A percentile compares a stretch with the other conserved stretches of the same genome.
These are phyloP conservation scores for Gobio gobio DNA, from an alignment of 2,113 vertebrate genomes.

Conservation along the genomic window DNA sequence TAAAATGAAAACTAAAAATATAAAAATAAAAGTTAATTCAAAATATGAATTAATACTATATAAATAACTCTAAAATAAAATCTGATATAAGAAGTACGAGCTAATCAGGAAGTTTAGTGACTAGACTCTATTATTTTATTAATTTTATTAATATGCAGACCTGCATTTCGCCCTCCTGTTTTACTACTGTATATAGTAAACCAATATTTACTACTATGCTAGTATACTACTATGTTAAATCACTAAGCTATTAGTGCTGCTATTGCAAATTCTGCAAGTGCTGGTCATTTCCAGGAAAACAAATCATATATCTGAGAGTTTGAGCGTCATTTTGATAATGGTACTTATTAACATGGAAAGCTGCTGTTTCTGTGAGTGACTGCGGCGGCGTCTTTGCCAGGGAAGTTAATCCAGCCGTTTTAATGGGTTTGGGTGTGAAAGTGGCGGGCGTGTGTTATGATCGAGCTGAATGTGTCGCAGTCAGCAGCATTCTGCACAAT, in stretches of 20 bases:
- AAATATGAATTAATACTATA: not conserved
- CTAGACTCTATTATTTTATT: not conserved
- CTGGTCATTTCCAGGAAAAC: not conserved
- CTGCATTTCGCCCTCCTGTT: not conserved
- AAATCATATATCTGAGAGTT: not conserved
- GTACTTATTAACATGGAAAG: not conserved
- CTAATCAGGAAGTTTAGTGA: not conserved
- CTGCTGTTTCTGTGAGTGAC: not conserved
- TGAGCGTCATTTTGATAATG: not conserved
- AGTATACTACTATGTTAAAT: not conserved
- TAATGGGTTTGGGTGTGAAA: slow-evolving; percentile 7
- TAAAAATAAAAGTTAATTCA: not conserved
- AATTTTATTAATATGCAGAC: not conserved
- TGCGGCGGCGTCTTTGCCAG: not conserved
- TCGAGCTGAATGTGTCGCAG: slow-evolving; percentile 17
- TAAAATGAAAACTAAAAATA: too few species aligned
- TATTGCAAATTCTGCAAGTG: not conserved
- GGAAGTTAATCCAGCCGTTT: not conserved
- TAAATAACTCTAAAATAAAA: not conserved
- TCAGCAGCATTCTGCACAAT: slow-evolving; percentile 29
- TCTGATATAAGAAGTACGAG: not conserved
- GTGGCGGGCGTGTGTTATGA: not conserved
- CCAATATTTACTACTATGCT: not conserved
- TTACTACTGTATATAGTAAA: not conserved
- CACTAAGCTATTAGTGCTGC: not conserved